These are phyloP conservation scores for Oenanthe oenanthe DNA, from an alignment of 2,113 vertebrate genomes.

Conservation along the genomic window DNA sequence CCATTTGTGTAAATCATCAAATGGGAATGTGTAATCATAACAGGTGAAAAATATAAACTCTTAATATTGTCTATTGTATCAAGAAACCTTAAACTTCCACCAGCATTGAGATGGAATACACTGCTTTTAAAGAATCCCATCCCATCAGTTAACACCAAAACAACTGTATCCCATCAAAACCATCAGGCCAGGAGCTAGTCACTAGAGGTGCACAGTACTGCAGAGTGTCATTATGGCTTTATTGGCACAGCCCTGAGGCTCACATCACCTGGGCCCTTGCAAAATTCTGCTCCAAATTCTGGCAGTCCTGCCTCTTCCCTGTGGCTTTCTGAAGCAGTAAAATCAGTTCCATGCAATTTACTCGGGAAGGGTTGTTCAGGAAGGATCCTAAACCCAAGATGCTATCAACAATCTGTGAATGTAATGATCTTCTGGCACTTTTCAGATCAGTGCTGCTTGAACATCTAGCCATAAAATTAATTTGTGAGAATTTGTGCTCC, in stretches of 20 bases:
- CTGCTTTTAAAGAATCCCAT: neutral
- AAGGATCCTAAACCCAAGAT: neutral
- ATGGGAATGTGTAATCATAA: neutral
- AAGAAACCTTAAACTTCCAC: neutral
- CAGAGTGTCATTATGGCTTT: neutral
- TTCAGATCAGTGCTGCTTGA: neutral
- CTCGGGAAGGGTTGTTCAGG: neutral
- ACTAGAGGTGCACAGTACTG: neutral
- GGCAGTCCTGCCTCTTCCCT: neutral
- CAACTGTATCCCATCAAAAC: neutral
- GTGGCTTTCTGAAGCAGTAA: neutral
- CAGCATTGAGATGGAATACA: neutral
- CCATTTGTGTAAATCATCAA: neutral
- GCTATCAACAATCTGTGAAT: neutral
- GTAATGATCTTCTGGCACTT: neutral
- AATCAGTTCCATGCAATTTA: neutral
- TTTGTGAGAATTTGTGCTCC: neutral
- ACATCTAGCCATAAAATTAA: neutral
- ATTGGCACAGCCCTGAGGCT: neutral
- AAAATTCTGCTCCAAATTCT: neutral
- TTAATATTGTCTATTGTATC: neutral
- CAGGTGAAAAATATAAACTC: neutral
- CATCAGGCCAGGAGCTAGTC: neutral
- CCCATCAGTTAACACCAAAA: neutral
- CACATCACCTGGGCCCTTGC: neutral